Percentiles rank a stretch among this genome's conserved stretches.
Conservation (phyloP, 2,113 vertebrate species). For the Pteronura brasiliensis region DNA sequence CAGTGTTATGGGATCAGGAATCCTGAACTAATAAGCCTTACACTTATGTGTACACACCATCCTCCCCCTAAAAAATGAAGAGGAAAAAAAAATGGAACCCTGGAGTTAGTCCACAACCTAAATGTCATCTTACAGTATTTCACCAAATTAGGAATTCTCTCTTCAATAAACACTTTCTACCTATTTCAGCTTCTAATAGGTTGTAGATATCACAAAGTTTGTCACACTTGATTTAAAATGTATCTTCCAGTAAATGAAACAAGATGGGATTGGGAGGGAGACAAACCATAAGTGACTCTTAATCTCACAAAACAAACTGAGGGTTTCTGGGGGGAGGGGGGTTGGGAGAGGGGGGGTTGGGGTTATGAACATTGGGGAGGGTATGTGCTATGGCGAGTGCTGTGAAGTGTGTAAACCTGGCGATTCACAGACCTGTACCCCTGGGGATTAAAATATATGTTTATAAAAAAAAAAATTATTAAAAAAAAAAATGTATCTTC, state of each 20-base stretch:
- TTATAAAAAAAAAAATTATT: too few relatives aligned
- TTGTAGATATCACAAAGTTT: neutral
- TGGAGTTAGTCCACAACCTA: neutral
- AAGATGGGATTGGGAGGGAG: too few relatives aligned
- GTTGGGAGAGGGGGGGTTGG: too few relatives aligned
- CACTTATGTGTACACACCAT: neutral
- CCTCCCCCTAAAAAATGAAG: neutral
- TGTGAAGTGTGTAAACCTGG: too few relatives aligned
- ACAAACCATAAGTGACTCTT: too few relatives aligned
- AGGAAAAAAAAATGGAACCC: neutral
- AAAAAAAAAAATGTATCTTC: neutral
- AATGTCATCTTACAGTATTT: neutral
- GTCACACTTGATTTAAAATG: slow-evolving; percentile 13
- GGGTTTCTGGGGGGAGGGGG: too few relatives aligned
- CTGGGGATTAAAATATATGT: too few relatives aligned
- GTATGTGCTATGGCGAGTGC: too few relatives aligned
- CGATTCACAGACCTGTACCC: too few relatives aligned
- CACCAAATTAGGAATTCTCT: neutral
- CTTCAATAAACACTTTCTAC: neutral
- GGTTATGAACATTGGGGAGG: too few relatives aligned
- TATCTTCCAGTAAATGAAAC: too few relatives aligned
- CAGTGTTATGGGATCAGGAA: neutral
- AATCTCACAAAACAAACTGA: too few relatives aligned
- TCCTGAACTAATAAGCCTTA: neutral
- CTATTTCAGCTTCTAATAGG: neutral